These are phyloP conservation scores for Drepana falcataria DNA, from an alignment of 2,888 invertebrate genomes.

Conservation along the genomic window DNA sequence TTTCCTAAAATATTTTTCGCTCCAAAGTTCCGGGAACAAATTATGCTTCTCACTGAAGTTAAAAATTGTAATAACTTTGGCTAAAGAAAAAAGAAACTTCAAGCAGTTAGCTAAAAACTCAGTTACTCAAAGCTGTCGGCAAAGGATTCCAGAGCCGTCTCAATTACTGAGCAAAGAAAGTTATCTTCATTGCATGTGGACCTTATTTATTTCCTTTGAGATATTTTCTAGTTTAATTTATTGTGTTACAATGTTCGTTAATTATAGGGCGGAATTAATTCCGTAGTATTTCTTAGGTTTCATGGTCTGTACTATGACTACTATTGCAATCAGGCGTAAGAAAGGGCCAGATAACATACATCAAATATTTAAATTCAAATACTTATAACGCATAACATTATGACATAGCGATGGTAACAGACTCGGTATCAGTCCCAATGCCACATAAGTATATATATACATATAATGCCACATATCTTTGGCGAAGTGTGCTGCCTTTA, in stretches of 20 bases:
- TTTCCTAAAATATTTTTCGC: no score
- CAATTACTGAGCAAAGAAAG: conserved; percentile 52
- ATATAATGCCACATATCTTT: no score
- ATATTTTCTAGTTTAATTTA: conserved; percentile 15
- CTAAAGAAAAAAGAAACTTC: conserved; percentile 42
- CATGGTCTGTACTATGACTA: no score
- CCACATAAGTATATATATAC: no score
- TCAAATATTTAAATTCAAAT: no score
- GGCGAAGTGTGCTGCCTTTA: no score
- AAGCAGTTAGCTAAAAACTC: conserved; percentile 52
- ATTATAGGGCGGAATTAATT: neutral
- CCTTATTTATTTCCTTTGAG: conserved; percentile 31
- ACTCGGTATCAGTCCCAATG: no score
- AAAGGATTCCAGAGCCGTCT: conserved; percentile 55
- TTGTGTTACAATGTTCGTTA: neutral
- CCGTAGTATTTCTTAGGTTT: no score
- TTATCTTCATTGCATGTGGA: conserved; percentile 48
- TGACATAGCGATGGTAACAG: neutral
- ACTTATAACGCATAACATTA: no score
- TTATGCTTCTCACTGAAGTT: conserved; percentile 28
- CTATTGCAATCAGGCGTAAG: no score
- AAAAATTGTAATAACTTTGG: conserved; percentile 52
- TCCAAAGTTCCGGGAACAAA: no score
- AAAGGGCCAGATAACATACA: no score
- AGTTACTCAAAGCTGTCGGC: conserved; percentile 51